A percentile compares a stretch with the other conserved stretches of the same genome.
phyloP scores from a whole-genome alignment of 2,113 vertebrate genomes.

The Gallinago media region DNA sequence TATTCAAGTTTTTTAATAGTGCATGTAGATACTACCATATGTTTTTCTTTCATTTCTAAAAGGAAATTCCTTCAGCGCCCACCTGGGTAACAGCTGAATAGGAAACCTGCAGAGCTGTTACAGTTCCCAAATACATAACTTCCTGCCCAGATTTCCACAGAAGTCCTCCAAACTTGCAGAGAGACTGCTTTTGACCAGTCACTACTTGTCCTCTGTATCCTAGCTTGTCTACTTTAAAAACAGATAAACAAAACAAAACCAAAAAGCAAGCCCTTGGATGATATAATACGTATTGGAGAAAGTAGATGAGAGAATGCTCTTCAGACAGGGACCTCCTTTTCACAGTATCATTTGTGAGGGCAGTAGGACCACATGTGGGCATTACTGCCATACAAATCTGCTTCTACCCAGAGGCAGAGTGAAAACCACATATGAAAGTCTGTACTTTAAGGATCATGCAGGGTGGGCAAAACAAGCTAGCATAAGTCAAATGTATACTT shows the following conservation, averaged over 20 bases:
- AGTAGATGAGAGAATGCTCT: background rate
- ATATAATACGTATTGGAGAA: background rate
- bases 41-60: constrained; percentile 53
- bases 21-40: constrained; percentile 2
- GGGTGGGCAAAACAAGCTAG: background rate
- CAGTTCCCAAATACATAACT: background rate
- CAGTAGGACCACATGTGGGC: background rate
- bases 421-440: background rate
- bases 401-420: background rate
- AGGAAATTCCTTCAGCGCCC: constrained; percentile 56
- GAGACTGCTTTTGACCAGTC: background rate
- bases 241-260: background rate
- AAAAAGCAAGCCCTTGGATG: background rate
- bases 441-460: background rate
- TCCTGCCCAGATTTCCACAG: constrained; percentile 28
- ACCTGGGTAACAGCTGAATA: constrained; percentile 64
- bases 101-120: constrained; percentile 32
- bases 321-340: background rate
- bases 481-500: rapidly evolving
- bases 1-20: background rate
- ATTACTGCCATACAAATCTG: background rate
- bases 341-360: background rate
- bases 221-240: background rate
- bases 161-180: background rate
- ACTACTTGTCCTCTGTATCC: background rate